Conservation (phyloP, 92 coral and sea anemone genomes). For the Metridium senile region DNA sequence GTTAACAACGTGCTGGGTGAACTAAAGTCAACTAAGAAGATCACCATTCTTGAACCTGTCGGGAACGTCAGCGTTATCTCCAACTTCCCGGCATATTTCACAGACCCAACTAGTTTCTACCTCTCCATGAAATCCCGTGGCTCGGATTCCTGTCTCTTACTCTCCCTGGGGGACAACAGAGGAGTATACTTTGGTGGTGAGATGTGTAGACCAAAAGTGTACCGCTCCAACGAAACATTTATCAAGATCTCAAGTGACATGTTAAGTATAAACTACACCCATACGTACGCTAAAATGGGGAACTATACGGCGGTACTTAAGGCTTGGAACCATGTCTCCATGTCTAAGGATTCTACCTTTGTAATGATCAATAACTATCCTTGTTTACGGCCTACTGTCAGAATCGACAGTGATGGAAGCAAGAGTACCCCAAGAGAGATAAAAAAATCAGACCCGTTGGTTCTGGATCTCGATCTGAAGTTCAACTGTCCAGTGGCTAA, state of each 20-base stretch:
- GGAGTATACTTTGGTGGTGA: slow-evolving; percentile 57
- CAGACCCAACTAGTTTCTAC: slow-evolving; percentile 70
- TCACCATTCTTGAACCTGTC: slow-evolving; percentile 58
- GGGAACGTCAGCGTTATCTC: slow-evolving; percentile 43
- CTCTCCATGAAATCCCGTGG: slow-evolving; percentile 59
- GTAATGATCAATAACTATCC: slow-evolving; percentile 64
- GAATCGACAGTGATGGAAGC: slow-evolving; percentile 65
- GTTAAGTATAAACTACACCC: slow-evolving; percentile 40
- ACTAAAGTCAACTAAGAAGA: slow-evolving; percentile 35
- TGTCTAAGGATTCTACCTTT: slow-evolving; percentile 23
- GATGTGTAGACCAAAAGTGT: slow-evolving; percentile 44
- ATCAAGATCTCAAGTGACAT: slow-evolving; percentile 30
- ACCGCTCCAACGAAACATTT: slow-evolving; percentile 34
- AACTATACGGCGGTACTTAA: slow-evolving; percentile 52
- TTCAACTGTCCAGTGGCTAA: slow-evolving; percentile 80
- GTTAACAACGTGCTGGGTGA: slow-evolving; percentile 57
- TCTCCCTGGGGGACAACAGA: slow-evolving; percentile 60
- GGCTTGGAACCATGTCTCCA: slow-evolving; percentile 70
- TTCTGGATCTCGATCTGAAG: slow-evolving; percentile 48
- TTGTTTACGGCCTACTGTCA: slow-evolving; percentile 69
- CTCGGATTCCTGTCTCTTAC: slow-evolving; percentile 59
- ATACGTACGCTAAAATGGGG: slow-evolving; percentile 60
- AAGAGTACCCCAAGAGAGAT: slow-evolving; percentile 59
- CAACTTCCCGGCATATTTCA: slow-evolving; percentile 51
- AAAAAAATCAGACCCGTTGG: slow-evolving; percentile 55